Base-by-base conservation (phyloP, 30 jellyfish, hydroid and myxozoan genomes). In the Hydra vulgaris region DNA sequence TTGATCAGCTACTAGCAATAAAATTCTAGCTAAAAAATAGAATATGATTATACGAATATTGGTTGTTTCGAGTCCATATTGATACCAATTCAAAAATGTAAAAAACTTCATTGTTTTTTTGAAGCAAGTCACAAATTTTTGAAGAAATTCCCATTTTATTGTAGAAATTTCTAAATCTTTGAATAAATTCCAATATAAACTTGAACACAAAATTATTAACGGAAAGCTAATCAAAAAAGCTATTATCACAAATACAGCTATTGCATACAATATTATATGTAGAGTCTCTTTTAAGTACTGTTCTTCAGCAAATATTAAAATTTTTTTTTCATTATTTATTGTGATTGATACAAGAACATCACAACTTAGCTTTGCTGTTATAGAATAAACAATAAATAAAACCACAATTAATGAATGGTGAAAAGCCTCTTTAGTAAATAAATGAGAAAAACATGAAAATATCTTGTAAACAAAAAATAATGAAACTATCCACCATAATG, bases 401-500 rank as follows among this genome's bases (percentile, higher is more conserved):
- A 27, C 20, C 8, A 61, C 1, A 61, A 17, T 25, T 19, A 78
- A 53, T 8, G 85, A 23, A 20, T 54, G 53, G 17, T 8, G 67
- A 78, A 54, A 78, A 18, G 82, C 12, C 40, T 78, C 77, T 52
- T 26, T 17, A 53, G 23, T 54, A 24, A 66, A 78, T 66, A 15
- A 8, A 0, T 23, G 61, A 53, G 61, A 1, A 26, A 66, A 18
- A n/a, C 85, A 23, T 20, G 76, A 21, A n/a, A n/a, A n/a, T 20
- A 53, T 23, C 19, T 0, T n/a, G 25, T 78, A 18, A 25, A 69
- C 27, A 20, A 78, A 1, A 54, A 27, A 7, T n/a, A 78, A 78
- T 20, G 61, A 26, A 27, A 78, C 1, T 0, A 78, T 0, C 85
- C 85, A 78, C 23, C 53, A 22, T 1, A 22, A 20, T 3, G 77